These are phyloP conservation scores for Ailurus styani DNA, from an alignment of 2,113 vertebrate genomes.

Conservation along the genomic window DNA sequence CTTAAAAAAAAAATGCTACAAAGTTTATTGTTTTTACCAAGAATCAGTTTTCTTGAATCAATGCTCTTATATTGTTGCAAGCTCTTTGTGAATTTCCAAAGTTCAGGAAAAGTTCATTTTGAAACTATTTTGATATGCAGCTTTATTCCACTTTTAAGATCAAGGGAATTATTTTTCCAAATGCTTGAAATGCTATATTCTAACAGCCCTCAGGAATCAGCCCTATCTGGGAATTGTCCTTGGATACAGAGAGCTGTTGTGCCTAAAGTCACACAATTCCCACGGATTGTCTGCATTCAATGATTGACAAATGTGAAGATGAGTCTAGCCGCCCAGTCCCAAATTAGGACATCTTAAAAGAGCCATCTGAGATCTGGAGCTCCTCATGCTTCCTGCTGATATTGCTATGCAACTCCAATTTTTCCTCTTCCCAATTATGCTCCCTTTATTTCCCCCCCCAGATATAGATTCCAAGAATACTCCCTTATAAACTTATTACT, in stretches of 20 bases:
- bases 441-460: not conserved
- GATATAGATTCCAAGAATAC: not conserved
- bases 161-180: not conserved
- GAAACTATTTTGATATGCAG: not conserved
- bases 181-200: not conserved
- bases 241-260: not conserved
- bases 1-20: no score
- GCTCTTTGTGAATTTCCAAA: not conserved
- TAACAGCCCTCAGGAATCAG: not conserved
- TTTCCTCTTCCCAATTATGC: not conserved
- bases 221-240: not conserved
- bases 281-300: not conserved
- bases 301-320: not conserved
- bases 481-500: not conserved
- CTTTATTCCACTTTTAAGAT: not conserved
- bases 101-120: not conserved
- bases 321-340: not conserved
- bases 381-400: not conserved
- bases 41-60: not conserved
- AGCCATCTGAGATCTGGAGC: not conserved
- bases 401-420: not conserved
- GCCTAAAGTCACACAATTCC: not conserved
- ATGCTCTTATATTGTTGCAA: not conserved
- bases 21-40: not conserved
- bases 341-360: not conserved